These are phyloP conservation scores for Bradypodion ventrale DNA, from an alignment of 2,797 vertebrate species.

Conservation along the genomic window DNA sequence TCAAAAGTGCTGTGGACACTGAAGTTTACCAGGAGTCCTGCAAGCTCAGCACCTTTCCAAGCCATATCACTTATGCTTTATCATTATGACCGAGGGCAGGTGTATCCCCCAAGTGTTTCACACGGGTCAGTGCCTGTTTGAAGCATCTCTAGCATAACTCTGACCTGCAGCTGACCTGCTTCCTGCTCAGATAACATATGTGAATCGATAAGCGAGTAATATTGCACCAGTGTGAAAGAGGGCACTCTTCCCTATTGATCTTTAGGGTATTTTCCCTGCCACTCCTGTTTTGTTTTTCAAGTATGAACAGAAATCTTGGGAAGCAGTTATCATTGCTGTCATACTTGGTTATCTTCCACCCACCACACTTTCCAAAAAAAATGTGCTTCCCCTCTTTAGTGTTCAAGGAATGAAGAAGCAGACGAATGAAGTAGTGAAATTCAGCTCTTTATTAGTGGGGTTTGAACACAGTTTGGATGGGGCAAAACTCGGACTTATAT, in stretches of 20 bases:
- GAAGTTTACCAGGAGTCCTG: not conserved
- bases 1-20: conserved; percentile 19
- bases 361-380: not conserved
- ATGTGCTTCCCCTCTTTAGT: no score
- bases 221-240: conserved; percentile 12
- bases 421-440: no score
- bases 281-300: not conserved
- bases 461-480: no score
- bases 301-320: not conserved
- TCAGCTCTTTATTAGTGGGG: no score
- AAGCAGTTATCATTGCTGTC: not conserved
- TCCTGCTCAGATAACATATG: conserved; percentile 22
- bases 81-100: conserved; percentile 29
- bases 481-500: no score
- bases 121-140: conserved; percentile 26
- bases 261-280: not conserved
- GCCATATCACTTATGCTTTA: conserved; percentile 27
- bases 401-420: no score
- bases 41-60: conserved; percentile 26
- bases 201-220: conserved; percentile 33
- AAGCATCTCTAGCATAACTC: conserved; percentile 25
- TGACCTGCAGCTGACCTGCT: conserved; percentile 36
- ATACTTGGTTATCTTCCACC: not conserved
- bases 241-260: not conserved
- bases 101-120: conserved; percentile 25